Conservation (phyloP, 2,888 invertebrate species). For the Peribatodes rhomboidaria region DNA sequence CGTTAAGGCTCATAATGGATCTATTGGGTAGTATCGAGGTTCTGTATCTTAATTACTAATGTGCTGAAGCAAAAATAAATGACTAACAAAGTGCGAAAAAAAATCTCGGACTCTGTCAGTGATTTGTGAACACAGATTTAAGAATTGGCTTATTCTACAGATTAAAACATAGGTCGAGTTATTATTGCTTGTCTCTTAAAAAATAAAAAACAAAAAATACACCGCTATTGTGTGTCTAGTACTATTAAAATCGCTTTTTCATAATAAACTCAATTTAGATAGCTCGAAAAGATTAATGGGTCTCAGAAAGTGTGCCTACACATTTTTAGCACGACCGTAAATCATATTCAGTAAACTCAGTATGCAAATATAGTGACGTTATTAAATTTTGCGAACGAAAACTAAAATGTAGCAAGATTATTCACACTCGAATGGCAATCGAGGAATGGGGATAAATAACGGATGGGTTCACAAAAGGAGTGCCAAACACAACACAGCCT, state of each 20-base stretch:
- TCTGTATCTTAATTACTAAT: constrained; percentile 76
- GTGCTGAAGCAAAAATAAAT: constrained; percentile 60
- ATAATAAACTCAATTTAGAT: constrained; percentile 26
- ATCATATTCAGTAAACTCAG: constrained; percentile 32
- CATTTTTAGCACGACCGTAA: constrained; percentile 24
- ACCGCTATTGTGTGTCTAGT: neutral
- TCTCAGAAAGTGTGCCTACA: constrained; percentile 12
- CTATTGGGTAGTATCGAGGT: constrained; percentile 63
- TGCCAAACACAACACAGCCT: constrained; percentile 67
- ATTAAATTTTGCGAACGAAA: constrained; percentile 42
- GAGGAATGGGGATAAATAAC: constrained; percentile 57
- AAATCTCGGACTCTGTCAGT: neutral
- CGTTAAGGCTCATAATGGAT: constrained; percentile 69
- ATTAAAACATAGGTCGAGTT: neutral
- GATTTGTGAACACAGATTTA: constrained; percentile 2
- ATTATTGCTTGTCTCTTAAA: neutral
- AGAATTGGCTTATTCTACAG: neutral
- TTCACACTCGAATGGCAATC: constrained; percentile 54
- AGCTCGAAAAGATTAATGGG: constrained; percentile 30
- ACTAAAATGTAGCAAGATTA: constrained; percentile 46
- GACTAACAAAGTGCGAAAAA: constrained; percentile 4
- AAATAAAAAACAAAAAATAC: neutral
- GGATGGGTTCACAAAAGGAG: constrained; percentile 64
- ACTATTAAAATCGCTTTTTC: constrained; percentile 10
- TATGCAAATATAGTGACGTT: constrained; percentile 34